A percentile compares a stretch with the other conserved stretches of the same genome.
These are phyloP conservation scores for Macrophya alboannulata DNA, from an alignment of 2,888 invertebrate genomes.

Conservation along the genomic window DNA sequence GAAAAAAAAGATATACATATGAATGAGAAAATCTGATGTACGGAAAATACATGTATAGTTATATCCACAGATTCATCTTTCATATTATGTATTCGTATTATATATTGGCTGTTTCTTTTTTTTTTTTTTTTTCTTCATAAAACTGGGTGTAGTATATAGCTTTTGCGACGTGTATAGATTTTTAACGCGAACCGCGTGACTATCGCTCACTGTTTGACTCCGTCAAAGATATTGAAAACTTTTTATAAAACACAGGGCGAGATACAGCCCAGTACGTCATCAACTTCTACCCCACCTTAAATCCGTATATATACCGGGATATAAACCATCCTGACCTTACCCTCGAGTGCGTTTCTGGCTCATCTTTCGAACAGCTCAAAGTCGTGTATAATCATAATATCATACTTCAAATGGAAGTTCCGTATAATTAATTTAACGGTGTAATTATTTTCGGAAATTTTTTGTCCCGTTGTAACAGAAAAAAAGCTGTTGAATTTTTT, in stretches of 20 bases:
- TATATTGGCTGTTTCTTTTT: too few species aligned
- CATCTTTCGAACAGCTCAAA: not conserved
- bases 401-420: not conserved
- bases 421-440: not conserved
- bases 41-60: not conserved
- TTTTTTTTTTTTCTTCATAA: not conserved
- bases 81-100: conserved; percentile 1
- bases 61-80: not conserved
- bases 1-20: not conserved
- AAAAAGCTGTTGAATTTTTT: not conserved
- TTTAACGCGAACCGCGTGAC: not conserved
- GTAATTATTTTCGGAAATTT: not conserved
- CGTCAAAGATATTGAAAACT: conserved; percentile 15
- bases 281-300: not conserved
- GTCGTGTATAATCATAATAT: not conserved
- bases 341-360: not conserved
- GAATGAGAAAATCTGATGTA: conserved; percentile 4
- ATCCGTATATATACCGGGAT: not conserved
- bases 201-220: conserved; percentile 5
- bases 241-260: not conserved
- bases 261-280: not conserved
- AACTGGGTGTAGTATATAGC: not conserved
- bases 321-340: not conserved
- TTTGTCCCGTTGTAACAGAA: not conserved
- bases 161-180: not conserved